Base-by-base conservation (phyloP, 2,888 invertebrate species). In the Linnaemya tessellans region DNA sequence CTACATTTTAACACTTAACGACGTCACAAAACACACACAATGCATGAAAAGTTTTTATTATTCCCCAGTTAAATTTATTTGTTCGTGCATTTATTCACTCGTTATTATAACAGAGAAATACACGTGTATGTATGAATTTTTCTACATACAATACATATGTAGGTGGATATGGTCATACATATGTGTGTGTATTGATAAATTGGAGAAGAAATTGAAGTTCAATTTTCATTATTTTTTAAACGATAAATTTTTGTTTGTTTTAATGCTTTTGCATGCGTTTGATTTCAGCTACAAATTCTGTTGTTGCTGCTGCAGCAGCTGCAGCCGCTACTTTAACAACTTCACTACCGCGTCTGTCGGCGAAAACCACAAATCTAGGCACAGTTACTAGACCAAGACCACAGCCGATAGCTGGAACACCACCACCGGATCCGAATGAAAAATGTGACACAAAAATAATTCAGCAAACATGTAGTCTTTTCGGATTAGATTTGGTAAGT, bases 401-500 rank as follows among this genome's bases (percentile, higher is more conserved):
- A 1, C 97, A 97, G 89, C 97, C 98, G 38, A 97, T 98, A 89
- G 96, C 97, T 20, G 97, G 97, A 83, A 97, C 97, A 22, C 97
- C 97, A 38, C 97, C 97, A 3, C 96, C 96, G 41, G 97, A 97
- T 90, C 95, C 95, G 15, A 94, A 95, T 89, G 97, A 97, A 92
- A 96, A 97, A 93, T 97, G 97, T 92, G 97, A 97, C 93, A 95
- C 96, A 79, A 96, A 97, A 92, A 96, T 97, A 91, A 97, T 97
- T 88, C 97, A 97, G 91, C 96, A 97, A 90, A 97, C 98, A 30
- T 98, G 98, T 92, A 96, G 96, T 86, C 94, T 98, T 65, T 97
- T 97, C 91, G 98, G 98, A 11, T 94, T 98, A 80, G 98, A 98
- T 93, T 94, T 97, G 94, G 96, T 96, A 91, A 94, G 93, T 87